Base-by-base conservation (phyloP, 1,140 invertebrate species). In the Listronotus bonariensis region DNA sequence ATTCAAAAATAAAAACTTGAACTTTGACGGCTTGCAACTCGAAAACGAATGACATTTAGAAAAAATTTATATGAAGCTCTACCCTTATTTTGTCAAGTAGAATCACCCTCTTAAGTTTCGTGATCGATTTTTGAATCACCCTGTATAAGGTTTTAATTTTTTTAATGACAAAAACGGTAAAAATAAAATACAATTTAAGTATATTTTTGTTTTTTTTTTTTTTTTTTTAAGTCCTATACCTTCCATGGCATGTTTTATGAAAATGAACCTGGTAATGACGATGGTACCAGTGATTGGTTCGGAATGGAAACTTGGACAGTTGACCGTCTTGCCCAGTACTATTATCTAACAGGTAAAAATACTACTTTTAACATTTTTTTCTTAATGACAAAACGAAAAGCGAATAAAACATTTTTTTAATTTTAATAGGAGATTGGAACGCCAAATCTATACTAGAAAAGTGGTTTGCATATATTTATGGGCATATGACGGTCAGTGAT, bases 241-340 rank as follows among this genome's bases (percentile, higher is more conserved):
- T 67, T 67, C 53, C 51, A 67, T 32, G 65, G 65, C 20, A 51
- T 67, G 52, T 67, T 49, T 15, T 67, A 67, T 51, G 41, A 61
- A 49, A 49, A 53, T 36, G 43, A 67, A 56, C 65, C 65, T 15
- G 58, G 40, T 48, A 31, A 15, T 8, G 58, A 62, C 31, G 52
- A 34, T 18, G 55, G 55, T 31, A 51, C 58, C 11, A 67, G 41
- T 36, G 36, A 61, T 17, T 62, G 58, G 65, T 67, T 61, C 20
- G 65, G 65, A 17, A 67, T 67, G 65, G 51, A 52, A 31, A 31
- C 65, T 10, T 67, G 65, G 58, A 53, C 58, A 7, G 40, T 43
- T 3, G 65, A 67, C 41, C 38, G 65, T 11, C 46, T 67, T n/a
- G 65, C 65, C 12, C 65, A 67, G 40, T 61, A 67, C 40, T 67